Base-by-base conservation (phyloP, 2,797 vertebrate genomes). In the Pantherophis alleghaniensis region DNA sequence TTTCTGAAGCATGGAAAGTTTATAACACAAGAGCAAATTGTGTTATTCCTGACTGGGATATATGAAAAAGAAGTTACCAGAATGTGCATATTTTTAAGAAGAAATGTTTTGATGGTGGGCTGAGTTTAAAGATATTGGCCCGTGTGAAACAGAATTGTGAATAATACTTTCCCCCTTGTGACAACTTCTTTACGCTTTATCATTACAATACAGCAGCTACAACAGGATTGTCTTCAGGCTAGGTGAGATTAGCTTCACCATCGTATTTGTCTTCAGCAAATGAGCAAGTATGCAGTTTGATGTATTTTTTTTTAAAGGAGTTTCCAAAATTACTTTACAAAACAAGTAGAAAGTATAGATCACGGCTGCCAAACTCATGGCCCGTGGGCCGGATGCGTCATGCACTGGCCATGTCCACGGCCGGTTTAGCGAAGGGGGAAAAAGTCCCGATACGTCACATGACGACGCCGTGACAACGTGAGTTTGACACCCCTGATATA, bases 381-480 rank as follows among this genome's bases (percentile, higher is more conserved):
- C 57, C 57, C 5, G 0, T 0, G 1, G 57, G 57, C 57, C 1
- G 1, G 57, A 59, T 59, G 57, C 1, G 1, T 59, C 18, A 59
- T 5, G 16, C 57, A 59, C 57, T 59, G 57, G 18, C 5, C 57
- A 59, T 5, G 14, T 18, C 5, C 57, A 59, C 4, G 0, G 57
- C 18, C 16, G 1, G 57, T 59, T 59, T 59, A 59, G 18, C 0
- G 5, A 59, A 59, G 57, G 18, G 57, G 57, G 0, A 4, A 5
- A 6, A 59, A 59, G 5, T 20, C 18, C 57, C 4, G 14, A 56
- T 56, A 56, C 5, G 18, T 6, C 16, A 59, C 1, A 5, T 59
- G 57, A 59, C 0, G 2, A 3, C 13, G 4, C 1, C 16, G 5
- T 59, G 57, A 59, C 1, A 18, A 18, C 0, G 1, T 20, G 57